phyloP scores from a whole-genome alignment of 2,888 invertebrate species.

The Chloroclysta siterata region DNA sequence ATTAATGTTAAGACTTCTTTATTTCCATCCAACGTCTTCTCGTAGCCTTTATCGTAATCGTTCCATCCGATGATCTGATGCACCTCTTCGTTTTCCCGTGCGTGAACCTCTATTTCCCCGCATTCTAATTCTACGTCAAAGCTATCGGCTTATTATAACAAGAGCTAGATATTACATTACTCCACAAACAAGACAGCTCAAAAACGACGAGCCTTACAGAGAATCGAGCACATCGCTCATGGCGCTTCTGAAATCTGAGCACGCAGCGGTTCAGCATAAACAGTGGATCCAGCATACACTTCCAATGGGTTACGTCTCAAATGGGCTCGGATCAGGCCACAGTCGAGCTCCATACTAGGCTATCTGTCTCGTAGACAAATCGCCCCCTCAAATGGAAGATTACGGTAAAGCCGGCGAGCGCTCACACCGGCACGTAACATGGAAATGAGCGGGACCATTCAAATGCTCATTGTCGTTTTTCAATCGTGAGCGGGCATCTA shows the following conservation, averaged over 20 bases:
- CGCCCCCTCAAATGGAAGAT: conserved; percentile 77
- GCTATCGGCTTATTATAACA: not conserved
- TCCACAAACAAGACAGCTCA: conserved; percentile 4
- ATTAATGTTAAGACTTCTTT: too few species aligned
- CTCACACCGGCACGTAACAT: conserved; percentile 45
- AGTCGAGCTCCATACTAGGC: conserved; percentile 50
- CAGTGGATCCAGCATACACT: conserved; percentile 36
- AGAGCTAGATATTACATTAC: not conserved
- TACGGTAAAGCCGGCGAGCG: conserved; percentile 56
- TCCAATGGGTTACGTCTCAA: conserved; percentile 41
- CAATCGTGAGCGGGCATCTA: conserved; percentile 10
- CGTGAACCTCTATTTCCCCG: too few species aligned
- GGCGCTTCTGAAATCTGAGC: conserved; percentile 33
- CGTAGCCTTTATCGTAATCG: too few species aligned
- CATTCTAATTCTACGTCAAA: too few species aligned
- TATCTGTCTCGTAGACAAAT: conserved; percentile 77
- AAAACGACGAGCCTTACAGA: conserved; percentile 9
- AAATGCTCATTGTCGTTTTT: conserved; percentile 18
- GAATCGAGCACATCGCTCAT: conserved; percentile 12
- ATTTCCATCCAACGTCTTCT: too few species aligned
- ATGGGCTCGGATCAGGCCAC: conserved; percentile 50
- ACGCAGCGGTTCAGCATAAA: conserved; percentile 38
- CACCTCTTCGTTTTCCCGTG: too few species aligned
- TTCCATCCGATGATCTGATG: too few species aligned
- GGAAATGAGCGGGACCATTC: conserved; percentile 4